Evolutionary conservation across 2,113 vertebrate genomes (phyloP), one percentile per base, ranked within the genome.

Genomic region (Gobiocypris rarus): DNA sequence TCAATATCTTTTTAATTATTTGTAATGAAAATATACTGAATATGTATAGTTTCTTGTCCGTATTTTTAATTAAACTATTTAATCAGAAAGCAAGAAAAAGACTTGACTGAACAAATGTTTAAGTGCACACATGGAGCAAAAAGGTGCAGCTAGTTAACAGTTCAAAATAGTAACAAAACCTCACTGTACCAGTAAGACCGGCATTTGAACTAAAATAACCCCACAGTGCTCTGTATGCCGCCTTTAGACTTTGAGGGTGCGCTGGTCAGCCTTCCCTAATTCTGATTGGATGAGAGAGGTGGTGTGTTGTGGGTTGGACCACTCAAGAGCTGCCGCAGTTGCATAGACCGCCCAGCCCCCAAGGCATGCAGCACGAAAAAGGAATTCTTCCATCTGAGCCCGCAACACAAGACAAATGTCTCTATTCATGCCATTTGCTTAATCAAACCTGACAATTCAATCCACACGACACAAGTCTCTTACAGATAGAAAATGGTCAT

Each of bases 221-320:
- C 85, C 78, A 11, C 9, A 22, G 52, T 1, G 31, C 52, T 41
- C 87, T 84, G 86, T 89, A 82, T 41, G 26, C 83, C 52, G 43
- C 45, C 81, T 83, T 88, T 54, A 87, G 84, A 89, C 84, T 81
- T 54, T 52, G 61, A 13, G n/a, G 15, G 26, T n/a, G 17, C 5
- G 26, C 2, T 1, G 1, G 67, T 38, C 43, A 1, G 45, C 79
- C 6, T 82, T 34, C 14, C 54, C 58, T 14, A 67, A 4, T 5
- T 75, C 48, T 84, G 78, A 94, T 95, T 95, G 94, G 94, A n/a
- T 11, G 79, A 86, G 2, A 9, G 0, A 3, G 1, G 91, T 95
- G 94, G 94, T 95, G 93, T 95, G 94, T 94, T 95, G 88, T 88
- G 79, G 90, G 88, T 58, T 90, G 74, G 90, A 89, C 94, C 93